Evolutionary conservation across 2,888 invertebrate genomes (phyloP).

Genomic region (Cosmorhoe ocellata): DNA sequence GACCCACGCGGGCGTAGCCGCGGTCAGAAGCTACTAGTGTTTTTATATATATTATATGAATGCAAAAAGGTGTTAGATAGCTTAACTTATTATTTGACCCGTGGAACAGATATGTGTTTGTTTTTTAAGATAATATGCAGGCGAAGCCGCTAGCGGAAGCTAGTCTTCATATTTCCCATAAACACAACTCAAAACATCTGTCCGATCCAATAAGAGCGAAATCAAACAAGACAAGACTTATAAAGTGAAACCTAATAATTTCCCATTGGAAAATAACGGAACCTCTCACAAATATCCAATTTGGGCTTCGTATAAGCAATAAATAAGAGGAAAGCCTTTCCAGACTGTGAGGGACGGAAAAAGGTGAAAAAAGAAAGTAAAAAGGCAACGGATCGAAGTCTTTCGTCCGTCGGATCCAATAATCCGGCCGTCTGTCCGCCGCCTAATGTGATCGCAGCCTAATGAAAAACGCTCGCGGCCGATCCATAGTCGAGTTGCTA

Average conservation of each 20-base stretch:
- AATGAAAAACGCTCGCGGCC: constrained; percentile 72
- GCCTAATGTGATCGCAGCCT: constrained; percentile 81
- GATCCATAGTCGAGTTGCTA: constrained; percentile 55
- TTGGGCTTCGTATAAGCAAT: constrained; percentile 81
- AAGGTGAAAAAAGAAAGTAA: constrained; percentile 68
- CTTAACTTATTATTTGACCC: too few species aligned
- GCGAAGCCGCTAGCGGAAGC: too few species aligned
- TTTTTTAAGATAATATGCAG: too few species aligned
- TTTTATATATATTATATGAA: too few species aligned
- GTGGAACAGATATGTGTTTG: too few species aligned
- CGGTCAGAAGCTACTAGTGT: too few species aligned
- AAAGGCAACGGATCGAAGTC: constrained; percentile 79
- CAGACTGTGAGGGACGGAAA: constrained; percentile 62
- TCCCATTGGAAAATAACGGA: constrained; percentile 65
- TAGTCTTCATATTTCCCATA: too few species aligned
- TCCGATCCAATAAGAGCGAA: constrained; percentile 35
- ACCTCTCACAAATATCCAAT: constrained; percentile 80
- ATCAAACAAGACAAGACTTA: constrained; percentile 23
- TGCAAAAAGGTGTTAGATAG: too few species aligned
- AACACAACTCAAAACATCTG: background rate
- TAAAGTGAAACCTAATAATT: constrained; percentile 56
- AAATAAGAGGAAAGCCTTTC: constrained; percentile 82
- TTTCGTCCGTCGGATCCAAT: constrained; percentile 81
- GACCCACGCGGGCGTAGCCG: too few species aligned
- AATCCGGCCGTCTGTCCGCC: constrained; percentile 80